Percentiles rank a stretch among this genome's conserved stretches.
phyloP scores from a whole-genome alignment of 1,140 invertebrate species.

The Zaprionus ghesquierei region DNA sequence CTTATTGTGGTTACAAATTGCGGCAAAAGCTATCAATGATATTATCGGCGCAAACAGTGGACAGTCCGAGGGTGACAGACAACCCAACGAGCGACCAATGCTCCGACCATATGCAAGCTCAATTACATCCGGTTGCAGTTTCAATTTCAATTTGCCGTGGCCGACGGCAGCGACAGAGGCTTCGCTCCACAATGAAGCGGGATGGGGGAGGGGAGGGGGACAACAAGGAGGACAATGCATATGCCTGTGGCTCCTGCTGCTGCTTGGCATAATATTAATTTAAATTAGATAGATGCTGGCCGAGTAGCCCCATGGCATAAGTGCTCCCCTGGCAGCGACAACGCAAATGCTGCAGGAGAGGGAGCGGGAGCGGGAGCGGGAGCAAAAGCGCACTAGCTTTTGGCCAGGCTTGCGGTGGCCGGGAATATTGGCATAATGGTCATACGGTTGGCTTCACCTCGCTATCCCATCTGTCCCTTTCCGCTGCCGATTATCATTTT shows the following conservation, averaged over 20 bases:
- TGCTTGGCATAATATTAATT: slow-evolving; percentile 78
- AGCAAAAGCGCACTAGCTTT: not conserved
- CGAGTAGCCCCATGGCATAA: not conserved
- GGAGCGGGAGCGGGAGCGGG: not conserved
- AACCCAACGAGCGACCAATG: slow-evolving; percentile 1
- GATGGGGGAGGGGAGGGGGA: not conserved
- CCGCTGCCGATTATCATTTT: slow-evolving; percentile 35
- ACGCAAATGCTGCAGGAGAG: not conserved
- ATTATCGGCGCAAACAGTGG: slow-evolving; percentile 54
- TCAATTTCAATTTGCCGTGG: slow-evolving; percentile 76
- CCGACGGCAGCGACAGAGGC: not conserved
- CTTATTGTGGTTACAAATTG: slow-evolving; percentile 78
- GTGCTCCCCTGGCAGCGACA: slow-evolving; percentile 5
- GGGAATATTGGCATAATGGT: slow-evolving; percentile 38
- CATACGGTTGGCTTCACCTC: slow-evolving; percentile 24
- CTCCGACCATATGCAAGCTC: slow-evolving; percentile 63
- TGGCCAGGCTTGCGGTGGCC: slow-evolving; percentile 19
- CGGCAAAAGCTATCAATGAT: slow-evolving; percentile 78
- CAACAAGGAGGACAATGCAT: slow-evolving; percentile 43
- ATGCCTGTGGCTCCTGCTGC: slow-evolving; percentile 45
- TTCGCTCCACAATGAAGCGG: no score
- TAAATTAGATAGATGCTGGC: slow-evolving; percentile 67
- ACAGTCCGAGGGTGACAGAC: slow-evolving; percentile 9
- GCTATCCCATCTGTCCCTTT: not conserved
- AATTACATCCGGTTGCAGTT: slow-evolving; percentile 80